Evolutionary conservation across 2,113 vertebrate species (phyloP).

Genomic region (Mus musculus): DNA sequence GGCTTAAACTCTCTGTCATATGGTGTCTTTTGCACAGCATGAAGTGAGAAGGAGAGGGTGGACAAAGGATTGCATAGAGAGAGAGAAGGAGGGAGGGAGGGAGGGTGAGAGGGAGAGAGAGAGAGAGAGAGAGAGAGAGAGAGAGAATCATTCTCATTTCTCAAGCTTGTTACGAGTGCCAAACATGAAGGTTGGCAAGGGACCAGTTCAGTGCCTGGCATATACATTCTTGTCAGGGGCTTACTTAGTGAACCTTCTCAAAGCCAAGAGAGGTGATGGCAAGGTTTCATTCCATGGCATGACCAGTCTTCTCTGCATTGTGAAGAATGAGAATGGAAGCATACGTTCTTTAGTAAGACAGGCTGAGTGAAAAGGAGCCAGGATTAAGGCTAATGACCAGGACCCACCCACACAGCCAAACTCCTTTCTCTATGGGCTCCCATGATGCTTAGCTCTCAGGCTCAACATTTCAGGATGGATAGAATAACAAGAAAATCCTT

Average conservation of each 20-base stretch:
- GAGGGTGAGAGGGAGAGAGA: too few species aligned
- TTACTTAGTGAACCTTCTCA: not conserved
- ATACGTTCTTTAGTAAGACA: not conserved
- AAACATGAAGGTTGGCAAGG: not conserved
- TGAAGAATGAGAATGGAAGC: not conserved
- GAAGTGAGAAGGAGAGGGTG: not conserved
- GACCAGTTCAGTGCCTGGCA: not conserved
- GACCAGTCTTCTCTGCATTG: not conserved
- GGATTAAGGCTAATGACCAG: not conserved
- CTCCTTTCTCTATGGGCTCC: not conserved
- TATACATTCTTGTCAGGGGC: not conserved
- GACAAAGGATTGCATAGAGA: not conserved
- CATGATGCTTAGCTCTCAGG: rapidly evolving
- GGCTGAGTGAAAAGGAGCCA: not conserved
- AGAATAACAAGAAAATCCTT: not conserved
- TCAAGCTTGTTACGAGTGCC: not conserved
- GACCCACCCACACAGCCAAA: not conserved
- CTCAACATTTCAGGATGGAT: not conserved
- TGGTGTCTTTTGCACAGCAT: not conserved
- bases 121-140: not conserved
- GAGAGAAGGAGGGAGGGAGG: not conserved
- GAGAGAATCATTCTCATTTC: not conserved
- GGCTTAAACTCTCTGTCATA: not conserved
- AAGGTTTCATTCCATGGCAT: not conserved
- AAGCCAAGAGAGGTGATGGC: not conserved